Conservation (phyloP, 2,888 invertebrate genomes). For the Chirona hameri region DNA sequence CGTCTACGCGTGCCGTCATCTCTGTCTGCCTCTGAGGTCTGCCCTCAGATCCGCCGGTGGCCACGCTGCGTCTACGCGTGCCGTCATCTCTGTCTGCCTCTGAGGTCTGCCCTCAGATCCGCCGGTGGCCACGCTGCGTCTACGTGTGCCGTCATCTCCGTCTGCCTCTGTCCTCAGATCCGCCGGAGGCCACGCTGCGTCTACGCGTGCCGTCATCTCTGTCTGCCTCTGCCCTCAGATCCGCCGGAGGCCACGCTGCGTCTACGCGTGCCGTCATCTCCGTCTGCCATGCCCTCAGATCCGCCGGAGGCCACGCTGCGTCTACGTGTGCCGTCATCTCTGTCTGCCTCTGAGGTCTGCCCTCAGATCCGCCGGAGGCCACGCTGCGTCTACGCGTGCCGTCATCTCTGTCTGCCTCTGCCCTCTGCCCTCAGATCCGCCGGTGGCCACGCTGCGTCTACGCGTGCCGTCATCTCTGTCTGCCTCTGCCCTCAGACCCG, state of each 20-base stretch:
- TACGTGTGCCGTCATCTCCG: constrained; percentile 45
- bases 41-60: not conserved
- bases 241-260: constrained; percentile 52
- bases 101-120: not conserved
- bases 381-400: constrained; percentile 59
- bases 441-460: constrained; percentile 57
- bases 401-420: too few relatives aligned
- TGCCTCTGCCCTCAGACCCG: not conserved
- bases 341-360: not conserved
- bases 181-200: constrained; percentile 52
- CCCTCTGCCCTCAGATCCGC: not conserved
- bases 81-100: not conserved
- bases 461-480: too few relatives aligned
- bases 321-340: constrained; percentile 48
- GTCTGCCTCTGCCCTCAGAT: not conserved
- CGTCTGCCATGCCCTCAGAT: not conserved
- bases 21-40: not conserved
- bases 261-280: constrained; percentile 48
- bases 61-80: constrained; percentile 59
- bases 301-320: constrained; percentile 52
- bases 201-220: constrained; percentile 47
- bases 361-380: not conserved
- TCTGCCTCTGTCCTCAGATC: not conserved
- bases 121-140: constrained; percentile 53
- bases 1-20: constrained; percentile 53